phyloP scores from a whole-genome alignment of 2,888 invertebrate genomes.

The Linnaemya tessellans region DNA sequence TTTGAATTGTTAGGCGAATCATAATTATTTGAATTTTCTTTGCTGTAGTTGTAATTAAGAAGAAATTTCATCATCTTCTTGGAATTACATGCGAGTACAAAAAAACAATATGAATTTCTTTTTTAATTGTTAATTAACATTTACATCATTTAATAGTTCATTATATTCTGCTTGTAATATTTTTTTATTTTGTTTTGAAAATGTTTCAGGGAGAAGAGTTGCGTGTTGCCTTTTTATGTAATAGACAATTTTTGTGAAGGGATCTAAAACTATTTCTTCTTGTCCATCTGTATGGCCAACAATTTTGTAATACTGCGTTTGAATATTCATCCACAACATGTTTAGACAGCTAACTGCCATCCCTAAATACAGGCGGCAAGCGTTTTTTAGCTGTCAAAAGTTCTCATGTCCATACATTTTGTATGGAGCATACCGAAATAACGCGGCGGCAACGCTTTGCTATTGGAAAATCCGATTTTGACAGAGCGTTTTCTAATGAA shows the following conservation, averaged over 20 bases:
- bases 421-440: too few species aligned
- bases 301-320: too few species aligned
- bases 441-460: too few species aligned
- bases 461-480: too few species aligned
- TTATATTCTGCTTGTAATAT: conserved; percentile 16
- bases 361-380: too few species aligned
- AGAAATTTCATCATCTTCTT: conserved; percentile 43
- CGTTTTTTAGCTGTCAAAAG: too few species aligned
- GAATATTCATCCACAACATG: too few species aligned
- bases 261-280: not conserved
- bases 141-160: conserved; percentile 55
- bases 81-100: conserved; percentile 13
- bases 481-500: too few species aligned
- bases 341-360: too few species aligned
- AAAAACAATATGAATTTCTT: conserved; percentile 5
- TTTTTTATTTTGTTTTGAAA: conserved; percentile 4
- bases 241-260: not conserved
- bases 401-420: too few species aligned
- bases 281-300: too few species aligned
- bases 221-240: conserved; percentile 16
- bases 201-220: conserved; percentile 11
- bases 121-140: conserved; percentile 57
- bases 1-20: not conserved
- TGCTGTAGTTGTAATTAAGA: conserved; percentile 29
- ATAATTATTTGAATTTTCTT: not conserved